These are phyloP conservation scores for Samia ricini DNA, from an alignment of 1,140 invertebrate species.

Conservation along the genomic window DNA sequence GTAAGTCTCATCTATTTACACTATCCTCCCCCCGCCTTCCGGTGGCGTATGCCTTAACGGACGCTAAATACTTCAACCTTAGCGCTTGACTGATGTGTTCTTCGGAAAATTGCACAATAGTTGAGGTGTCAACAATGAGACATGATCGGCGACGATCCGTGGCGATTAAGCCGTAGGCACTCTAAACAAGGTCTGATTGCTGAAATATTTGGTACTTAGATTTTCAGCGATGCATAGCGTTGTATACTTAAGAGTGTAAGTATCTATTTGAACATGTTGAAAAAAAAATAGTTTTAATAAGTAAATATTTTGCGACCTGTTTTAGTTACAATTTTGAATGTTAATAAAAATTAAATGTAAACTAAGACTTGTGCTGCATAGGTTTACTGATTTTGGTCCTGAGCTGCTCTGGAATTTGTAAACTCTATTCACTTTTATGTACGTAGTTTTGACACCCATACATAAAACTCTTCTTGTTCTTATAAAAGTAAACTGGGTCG, in stretches of 20 bases:
- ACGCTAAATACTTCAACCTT: slow-evolving; percentile 76
- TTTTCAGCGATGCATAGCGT: slow-evolving; percentile 10
- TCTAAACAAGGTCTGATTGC: slow-evolving; percentile 35
- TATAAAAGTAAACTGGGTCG: too few relatives aligned
- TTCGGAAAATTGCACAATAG: slow-evolving; percentile 73
- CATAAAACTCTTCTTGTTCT: too few relatives aligned
- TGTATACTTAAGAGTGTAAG: neutral
- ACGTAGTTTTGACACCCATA: too few relatives aligned
- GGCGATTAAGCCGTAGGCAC: slow-evolving; percentile 45
- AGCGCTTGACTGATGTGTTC: slow-evolving; percentile 69
- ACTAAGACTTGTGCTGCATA: neutral
- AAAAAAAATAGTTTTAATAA: slow-evolving; percentile 19
- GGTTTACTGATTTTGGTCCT: neutral
- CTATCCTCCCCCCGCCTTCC: slow-evolving; percentile 72
- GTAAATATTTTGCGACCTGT: neutral
- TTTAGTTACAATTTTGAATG: too few relatives aligned
- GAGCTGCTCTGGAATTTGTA: neutral
- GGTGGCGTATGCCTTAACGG: slow-evolving; percentile 55
- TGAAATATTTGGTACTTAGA: slow-evolving; percentile 26
- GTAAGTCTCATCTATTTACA: slow-evolving; percentile 77
- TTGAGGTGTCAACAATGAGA: slow-evolving; percentile 68
- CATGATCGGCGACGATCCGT: slow-evolving; percentile 57
- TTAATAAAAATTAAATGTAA: neutral
- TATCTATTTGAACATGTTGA: slow-evolving; percentile 8
- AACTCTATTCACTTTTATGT: neutral